These are phyloP conservation scores for Philopotamus ludificatus DNA, from an alignment of 1,140 invertebrate species.

Conservation along the genomic window DNA sequence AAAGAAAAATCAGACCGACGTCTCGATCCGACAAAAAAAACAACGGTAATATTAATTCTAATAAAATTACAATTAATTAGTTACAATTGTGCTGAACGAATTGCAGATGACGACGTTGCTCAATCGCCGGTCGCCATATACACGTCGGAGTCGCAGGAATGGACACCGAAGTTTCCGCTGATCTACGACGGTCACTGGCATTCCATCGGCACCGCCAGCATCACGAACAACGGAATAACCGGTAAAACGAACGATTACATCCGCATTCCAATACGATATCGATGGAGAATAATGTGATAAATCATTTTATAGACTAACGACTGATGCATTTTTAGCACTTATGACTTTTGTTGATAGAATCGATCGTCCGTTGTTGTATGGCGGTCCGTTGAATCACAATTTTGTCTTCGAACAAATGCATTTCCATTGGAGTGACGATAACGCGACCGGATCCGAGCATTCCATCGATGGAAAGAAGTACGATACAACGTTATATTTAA, in stretches of 20 bases:
- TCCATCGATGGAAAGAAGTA: slow-evolving; percentile 66
- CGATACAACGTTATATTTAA: slow-evolving; percentile 1
- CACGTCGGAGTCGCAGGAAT: not conserved
- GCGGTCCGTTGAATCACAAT: slow-evolving; percentile 65
- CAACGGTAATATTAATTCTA: too few relatives aligned
- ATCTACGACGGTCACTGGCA: slow-evolving; percentile 10
- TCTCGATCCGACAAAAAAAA: too few relatives aligned
- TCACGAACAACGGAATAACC: slow-evolving; percentile 25
- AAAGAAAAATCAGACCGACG: too few relatives aligned
- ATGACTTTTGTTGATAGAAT: slow-evolving; percentile 13
- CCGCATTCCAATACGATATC: not conserved
- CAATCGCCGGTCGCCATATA: slow-evolving; percentile 15
- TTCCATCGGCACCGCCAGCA: not conserved
- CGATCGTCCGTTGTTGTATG: slow-evolving; percentile 52
- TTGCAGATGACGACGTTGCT: slow-evolving; percentile 1
- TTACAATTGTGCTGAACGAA: too few relatives aligned
- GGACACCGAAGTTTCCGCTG: not conserved
- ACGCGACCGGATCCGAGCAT: slow-evolving; percentile 77
- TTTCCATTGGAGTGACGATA: slow-evolving; percentile 79
- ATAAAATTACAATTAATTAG: too few relatives aligned
- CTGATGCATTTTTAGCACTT: slow-evolving; percentile 27
- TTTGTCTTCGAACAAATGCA: slow-evolving; percentile 77
- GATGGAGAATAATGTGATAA: not conserved
- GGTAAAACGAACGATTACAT: slow-evolving; percentile 7
- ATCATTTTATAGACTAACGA: too few relatives aligned